Conservation (phyloP, 1,140 invertebrate genomes). For the Cepaea nemoralis region DNA sequence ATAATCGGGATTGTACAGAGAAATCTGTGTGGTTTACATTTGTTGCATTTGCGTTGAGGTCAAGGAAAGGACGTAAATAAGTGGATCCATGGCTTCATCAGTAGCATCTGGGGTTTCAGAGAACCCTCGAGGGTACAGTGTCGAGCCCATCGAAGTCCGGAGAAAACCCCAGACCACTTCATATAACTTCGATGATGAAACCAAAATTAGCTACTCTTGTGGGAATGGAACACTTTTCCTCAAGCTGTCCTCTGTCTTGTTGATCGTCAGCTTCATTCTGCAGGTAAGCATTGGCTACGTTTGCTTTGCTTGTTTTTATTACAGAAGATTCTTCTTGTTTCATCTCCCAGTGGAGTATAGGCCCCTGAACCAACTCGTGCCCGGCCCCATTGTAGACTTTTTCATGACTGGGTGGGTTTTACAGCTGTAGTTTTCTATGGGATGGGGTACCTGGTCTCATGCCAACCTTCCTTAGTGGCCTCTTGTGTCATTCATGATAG, state of each 20-base stretch:
- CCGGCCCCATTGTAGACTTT: too few species aligned
- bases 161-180: not conserved
- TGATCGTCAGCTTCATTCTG: slow-evolving; percentile 18
- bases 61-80: not conserved
- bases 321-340: not conserved
- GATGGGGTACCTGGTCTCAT: too few species aligned
- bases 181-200: slow-evolving; percentile 17
- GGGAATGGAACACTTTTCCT: slow-evolving; percentile 14
- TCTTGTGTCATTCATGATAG: too few species aligned
- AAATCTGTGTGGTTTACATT: too few species aligned
- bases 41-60: too few species aligned
- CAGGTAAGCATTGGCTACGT: not conserved
- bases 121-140: slow-evolving; percentile 1
- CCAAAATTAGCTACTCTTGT: slow-evolving; percentile 28
- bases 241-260: slow-evolving; percentile 21
- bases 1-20: too few species aligned
- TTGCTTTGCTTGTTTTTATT: too few species aligned
- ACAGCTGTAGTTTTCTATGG: too few species aligned
- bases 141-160: not conserved
- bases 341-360: not conserved
- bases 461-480: too few species aligned
- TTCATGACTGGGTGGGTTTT: too few species aligned
- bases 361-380: too few species aligned
- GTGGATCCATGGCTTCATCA: not conserved
- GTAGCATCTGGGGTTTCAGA: not conserved